A percentile compares a stretch with the other conserved stretches of the same genome.
Conservation (phyloP, 2,113 vertebrate genomes). For the Ctenodactylus gundi region DNA sequence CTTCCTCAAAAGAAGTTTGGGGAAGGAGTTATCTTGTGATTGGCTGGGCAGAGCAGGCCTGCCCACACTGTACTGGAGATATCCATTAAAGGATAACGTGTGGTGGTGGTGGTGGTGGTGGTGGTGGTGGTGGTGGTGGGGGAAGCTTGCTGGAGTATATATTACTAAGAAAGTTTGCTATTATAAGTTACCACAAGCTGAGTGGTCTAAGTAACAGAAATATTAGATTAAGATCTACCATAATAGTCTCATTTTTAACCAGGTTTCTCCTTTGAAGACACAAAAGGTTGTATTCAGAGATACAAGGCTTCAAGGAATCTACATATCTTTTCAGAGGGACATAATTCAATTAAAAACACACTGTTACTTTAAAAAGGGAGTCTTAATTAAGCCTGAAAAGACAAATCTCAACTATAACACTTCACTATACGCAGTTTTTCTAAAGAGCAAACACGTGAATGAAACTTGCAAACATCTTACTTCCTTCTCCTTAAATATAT, state of each 20-base stretch:
- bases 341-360: background rate
- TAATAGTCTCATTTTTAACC: background rate
- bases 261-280: background rate
- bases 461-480: background rate
- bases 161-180: too few species aligned
- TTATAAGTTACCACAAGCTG: background rate
- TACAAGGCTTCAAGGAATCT: background rate
- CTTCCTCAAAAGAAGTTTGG: background rate
- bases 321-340: background rate
- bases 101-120: background rate
- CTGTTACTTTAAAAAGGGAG: background rate
- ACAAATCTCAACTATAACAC: background rate
- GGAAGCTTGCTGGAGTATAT: rapidly evolving
- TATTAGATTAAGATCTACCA: background rate
- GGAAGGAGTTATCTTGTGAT: background rate
- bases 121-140: background rate
- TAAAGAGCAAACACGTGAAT: background rate
- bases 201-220: background rate
- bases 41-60: rapidly evolving
- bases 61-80: background rate
- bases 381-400: background rate
- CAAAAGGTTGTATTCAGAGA: background rate
- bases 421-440: too few species aligned
- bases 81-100: rapidly evolving
- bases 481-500: background rate